These are phyloP conservation scores for Tupiocoris notatus DNA, from an alignment of 2,888 invertebrate species.

Conservation along the genomic window DNA sequence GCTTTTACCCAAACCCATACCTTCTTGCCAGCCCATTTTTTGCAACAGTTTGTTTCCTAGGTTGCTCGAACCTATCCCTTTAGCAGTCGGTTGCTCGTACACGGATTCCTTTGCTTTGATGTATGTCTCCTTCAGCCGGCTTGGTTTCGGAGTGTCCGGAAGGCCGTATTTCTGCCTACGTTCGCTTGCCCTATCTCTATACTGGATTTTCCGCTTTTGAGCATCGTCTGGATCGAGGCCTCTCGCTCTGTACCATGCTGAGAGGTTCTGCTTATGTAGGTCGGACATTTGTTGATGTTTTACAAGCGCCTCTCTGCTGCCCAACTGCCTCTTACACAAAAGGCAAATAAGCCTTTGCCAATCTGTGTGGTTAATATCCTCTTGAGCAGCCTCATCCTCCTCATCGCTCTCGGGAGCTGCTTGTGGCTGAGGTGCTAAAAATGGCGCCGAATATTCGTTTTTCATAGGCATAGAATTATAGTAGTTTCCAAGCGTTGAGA, in stretches of 20 bases:
- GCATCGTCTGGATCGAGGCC: slow-evolving; percentile 56
- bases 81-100: slow-evolving; percentile 61
- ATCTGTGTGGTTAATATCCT: slow-evolving; percentile 65
- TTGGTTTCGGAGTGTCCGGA: slow-evolving; percentile 74
- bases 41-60: slow-evolving; percentile 93
- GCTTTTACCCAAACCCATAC: slow-evolving; percentile 88
- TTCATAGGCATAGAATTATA: slow-evolving; percentile 30
- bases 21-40: slow-evolving; percentile 99
- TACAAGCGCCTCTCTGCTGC: slow-evolving; percentile 79
- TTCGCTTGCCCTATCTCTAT: slow-evolving; percentile 95
- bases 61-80: slow-evolving; percentile 79
- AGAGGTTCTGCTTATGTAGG: slow-evolving; percentile 87
- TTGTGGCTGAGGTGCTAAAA: slow-evolving; percentile 61
- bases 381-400: slow-evolving; percentile 60
- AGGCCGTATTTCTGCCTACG: slow-evolving; percentile 89
- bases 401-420: slow-evolving; percentile 58
- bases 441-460: slow-evolving; percentile 70
- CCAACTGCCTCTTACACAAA: slow-evolving; percentile 92
- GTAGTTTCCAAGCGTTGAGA: slow-evolving; percentile 37
- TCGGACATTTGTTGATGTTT: slow-evolving; percentile 93
- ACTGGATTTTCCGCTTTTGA: slow-evolving; percentile 59
- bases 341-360: slow-evolving; percentile 88
- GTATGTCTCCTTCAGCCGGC: slow-evolving; percentile 71
- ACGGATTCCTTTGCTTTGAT: slow-evolving; percentile 59
- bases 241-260: slow-evolving; percentile 56